These are phyloP conservation scores for Apodemus sylvaticus DNA, from an alignment of 2,113 vertebrate genomes.

Conservation along the genomic window DNA sequence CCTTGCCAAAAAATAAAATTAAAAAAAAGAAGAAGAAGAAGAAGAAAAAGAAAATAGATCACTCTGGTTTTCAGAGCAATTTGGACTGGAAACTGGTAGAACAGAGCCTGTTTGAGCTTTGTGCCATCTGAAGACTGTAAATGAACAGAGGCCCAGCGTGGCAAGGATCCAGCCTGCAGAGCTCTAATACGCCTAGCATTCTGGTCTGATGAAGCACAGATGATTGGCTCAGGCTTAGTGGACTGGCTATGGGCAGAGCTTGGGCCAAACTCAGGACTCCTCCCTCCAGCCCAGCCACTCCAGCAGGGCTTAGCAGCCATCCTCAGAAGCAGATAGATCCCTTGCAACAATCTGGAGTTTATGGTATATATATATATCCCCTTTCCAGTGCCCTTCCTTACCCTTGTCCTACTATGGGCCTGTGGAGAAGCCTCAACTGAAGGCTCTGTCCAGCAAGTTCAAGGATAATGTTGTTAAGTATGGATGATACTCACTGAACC, in stretches of 20 bases:
- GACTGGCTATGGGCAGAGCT: neutral
- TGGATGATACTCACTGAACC: neutral
- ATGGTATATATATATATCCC: neutral
- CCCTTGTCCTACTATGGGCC: neutral
- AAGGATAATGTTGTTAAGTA: neutral
- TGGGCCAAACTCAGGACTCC: neutral
- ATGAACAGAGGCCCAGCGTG: neutral
- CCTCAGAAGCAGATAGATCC: neutral
- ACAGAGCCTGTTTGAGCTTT: neutral
- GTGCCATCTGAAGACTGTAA: neutral
- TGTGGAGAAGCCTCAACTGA: neutral
- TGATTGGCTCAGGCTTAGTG: neutral
- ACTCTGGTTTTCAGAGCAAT: constrained; percentile 25
- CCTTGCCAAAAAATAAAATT: neutral
- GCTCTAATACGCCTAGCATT: neutral
- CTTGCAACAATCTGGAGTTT: neutral
- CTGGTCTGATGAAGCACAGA: neutral
- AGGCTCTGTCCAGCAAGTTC: neutral
- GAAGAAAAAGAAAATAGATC: neutral
- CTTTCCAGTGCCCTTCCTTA: neutral
- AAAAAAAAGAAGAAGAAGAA: neutral
- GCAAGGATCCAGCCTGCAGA: neutral
- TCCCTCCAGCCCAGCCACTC: neutral
- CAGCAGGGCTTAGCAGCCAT: too few species aligned
- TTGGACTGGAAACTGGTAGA: constrained; percentile 39